Base-by-base conservation (phyloP, 37 sponge, comb jelly and placozoan genomes). In the Halichondria panicea region DNA sequence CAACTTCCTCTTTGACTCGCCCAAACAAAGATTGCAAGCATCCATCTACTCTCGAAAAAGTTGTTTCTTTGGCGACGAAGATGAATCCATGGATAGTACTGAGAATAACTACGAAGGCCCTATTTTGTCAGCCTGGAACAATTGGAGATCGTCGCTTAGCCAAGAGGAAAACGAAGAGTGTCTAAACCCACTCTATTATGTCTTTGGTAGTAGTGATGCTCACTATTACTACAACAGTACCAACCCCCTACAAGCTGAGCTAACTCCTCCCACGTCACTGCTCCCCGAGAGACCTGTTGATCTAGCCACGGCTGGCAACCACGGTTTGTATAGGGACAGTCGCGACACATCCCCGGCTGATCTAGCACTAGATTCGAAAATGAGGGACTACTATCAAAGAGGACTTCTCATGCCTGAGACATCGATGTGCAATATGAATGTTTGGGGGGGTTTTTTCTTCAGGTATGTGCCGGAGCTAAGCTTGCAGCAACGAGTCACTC, bases 1-100 rank as follows among this genome's bases (percentile, higher is more conserved):
- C 54, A 95, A 90, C 42, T 98, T 98, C 71, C 77, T 98, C 25
- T 95, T 92, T 71, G 87, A 98, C 70, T 91, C 78, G 28, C 62
- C 75, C 27, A 82, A 79, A 30, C 83, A 73, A 22, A 37, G 85
- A 15, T 41, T 88, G 24, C 78, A 82, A 39, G 83, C 83, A 0
- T 63, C 83, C 3, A 41, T 70, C 52, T 57, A 80, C 60, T 42
- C 68, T 63, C 56, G 74, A 30, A n/a, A 48, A 11, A 79, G 70
- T 43, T 63, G 81, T 63, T 74, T 79, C 70, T 73, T 73, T 68
- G 88, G 78, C 31, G 53, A 7, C 7, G 67, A 68, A 13, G 81
- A 80, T 34, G 84, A 78, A 27, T 38, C 79, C 1, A 21, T 78
- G 59, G 75, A 65, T 2, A 32, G 42, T 4, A 37, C 45, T 13